Base-by-base conservation (phyloP, 1,140 invertebrate genomes). In the Brachionus rotundiformis region DNA sequence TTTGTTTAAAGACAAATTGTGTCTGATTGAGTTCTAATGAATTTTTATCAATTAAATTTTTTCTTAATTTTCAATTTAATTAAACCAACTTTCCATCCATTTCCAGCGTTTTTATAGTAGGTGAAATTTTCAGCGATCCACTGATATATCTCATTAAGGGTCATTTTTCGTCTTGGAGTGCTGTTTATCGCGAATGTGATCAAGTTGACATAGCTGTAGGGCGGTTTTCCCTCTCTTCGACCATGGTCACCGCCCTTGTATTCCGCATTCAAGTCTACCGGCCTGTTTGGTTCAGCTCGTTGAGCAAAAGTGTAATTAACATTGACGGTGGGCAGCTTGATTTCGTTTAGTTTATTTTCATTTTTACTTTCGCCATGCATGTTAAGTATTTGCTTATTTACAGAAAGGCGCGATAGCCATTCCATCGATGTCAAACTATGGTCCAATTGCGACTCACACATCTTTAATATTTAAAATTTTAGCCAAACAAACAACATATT, bases 121-220 rank as follows among this genome's bases (percentile, higher is more conserved):
- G 88, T 88, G 85, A 89, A 90, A 85, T 89, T 88, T 11, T 89
- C 87, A 84, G 86, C 86, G 36, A 90, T 89, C 89, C 89, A 90
- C 80, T 88, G 85, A 84, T 90, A 90, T 82, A 90, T 90, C 83
- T 90, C 89, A 84, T 86, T 88, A 39, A 90, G 83, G 47, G 89
- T 89, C 89, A 90, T 89, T 87, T 88, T 89, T 84, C 89, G 88
- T 83, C 86, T 86, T 47, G 89, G 87, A 16, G 91, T 91, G 87
- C 91, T 92, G 86, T 91, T 92, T 83, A 93, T 92, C 8, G 92
- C 92, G 84, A 92, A 88, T 82, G 91, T 89, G 82, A 93, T 92
- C 85, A 93, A 89, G 83, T 91, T 92, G 44, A 92, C 92, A 86
- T 93, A 93, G 84, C 91, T 92, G 84, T 90, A 90, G 2, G 90